A percentile compares a stretch with the other conserved stretches of the same genome.
Evolutionary conservation across 2,888 invertebrate species (phyloP).

Genomic region (Automeris io): DNA sequence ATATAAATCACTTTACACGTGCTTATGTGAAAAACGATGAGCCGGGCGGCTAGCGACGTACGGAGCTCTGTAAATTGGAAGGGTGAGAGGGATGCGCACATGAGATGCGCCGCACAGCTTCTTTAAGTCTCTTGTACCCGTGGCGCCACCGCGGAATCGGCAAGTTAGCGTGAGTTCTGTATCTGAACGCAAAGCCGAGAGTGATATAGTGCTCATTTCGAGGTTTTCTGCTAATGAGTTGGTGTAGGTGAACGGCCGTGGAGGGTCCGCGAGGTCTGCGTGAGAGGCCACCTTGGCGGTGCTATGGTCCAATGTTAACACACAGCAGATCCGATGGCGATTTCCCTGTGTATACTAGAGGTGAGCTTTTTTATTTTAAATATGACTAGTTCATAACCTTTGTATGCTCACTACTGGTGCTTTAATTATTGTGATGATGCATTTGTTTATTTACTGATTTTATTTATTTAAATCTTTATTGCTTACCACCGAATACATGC

Average conservation of each 20-base stretch:
- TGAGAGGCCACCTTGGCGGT: slow-evolving; percentile 76
- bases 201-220: slow-evolving; percentile 44
- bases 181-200: slow-evolving; percentile 43
- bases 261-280: slow-evolving; percentile 72
- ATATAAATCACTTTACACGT: slow-evolving; percentile 15
- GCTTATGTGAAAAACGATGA: slow-evolving; percentile 21
- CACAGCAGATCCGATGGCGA: slow-evolving; percentile 92
- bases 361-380: slow-evolving; percentile 63
- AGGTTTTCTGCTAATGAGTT: slow-evolving; percentile 56
- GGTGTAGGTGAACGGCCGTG: slow-evolving; percentile 67
- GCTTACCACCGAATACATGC: no score
- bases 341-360: slow-evolving; percentile 88
- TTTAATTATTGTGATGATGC: no score
- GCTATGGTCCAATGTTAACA: slow-evolving; percentile 85
- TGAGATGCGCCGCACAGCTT: slow-evolving; percentile 71
- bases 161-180: slow-evolving; percentile 47
- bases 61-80: slow-evolving; percentile 31
- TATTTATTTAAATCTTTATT: no score
- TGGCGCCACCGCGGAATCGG: slow-evolving; percentile 65
- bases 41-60: slow-evolving; percentile 22
- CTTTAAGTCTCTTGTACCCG: slow-evolving; percentile 46
- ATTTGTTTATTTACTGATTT: no score
- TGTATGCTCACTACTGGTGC: slow-evolving; percentile 7
- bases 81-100: slow-evolving; percentile 64
- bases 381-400: no score